Evolutionary conservation across 1,140 invertebrate genomes (phyloP), one percentile per base, ranked within the genome.

Genomic region (Homalodisca vitripennis): DNA sequence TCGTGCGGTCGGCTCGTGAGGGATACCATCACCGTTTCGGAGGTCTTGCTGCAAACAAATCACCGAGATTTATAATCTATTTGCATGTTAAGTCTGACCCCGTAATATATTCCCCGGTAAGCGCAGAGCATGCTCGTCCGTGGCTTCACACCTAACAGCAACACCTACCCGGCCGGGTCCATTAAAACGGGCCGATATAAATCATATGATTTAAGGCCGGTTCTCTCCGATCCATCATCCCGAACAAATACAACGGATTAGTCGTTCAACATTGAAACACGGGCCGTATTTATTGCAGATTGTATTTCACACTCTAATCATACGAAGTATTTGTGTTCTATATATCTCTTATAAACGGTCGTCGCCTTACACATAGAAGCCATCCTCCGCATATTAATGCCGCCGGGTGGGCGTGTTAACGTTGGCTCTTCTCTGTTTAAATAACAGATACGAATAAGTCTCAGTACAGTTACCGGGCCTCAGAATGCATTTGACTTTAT

Each of bases 31-130:
- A 22, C 6, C n/a, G 48, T 51, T 51, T 51, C 48, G 48, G 48
- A 51, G 48, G 34, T 41, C 48, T n/a, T 22, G n/a, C n/a, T n/a
- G 48, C 48, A n/a, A 51, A 51, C 48, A 51, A 51, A 51, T 51
- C 48, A 51, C 48, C 48, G 48, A 51, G 48, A 51, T 51, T 51
- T 51, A 51, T 51, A 51, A 51, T 51, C 48, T 51, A 51, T 51
- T 51, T 51, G 48, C 48, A 51, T 51, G 48, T 51, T 51, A 51
- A 51, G 48, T 51, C 48, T 51, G 22, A 51, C 48, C 22, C 48
- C 14, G 48, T 51, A 51, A 51, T 51, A 51, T 51, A 51, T 51
- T 51, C 48, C 22, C 6, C n/a, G 3, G 48, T 51, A 51, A 51
- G 48, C 48, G 48, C n/a, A n/a, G n/a, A n/a, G n/a, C 48, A 20